Conservation (phyloP, 2,113 vertebrate species). For the Pelmatolapia mariae region DNA sequence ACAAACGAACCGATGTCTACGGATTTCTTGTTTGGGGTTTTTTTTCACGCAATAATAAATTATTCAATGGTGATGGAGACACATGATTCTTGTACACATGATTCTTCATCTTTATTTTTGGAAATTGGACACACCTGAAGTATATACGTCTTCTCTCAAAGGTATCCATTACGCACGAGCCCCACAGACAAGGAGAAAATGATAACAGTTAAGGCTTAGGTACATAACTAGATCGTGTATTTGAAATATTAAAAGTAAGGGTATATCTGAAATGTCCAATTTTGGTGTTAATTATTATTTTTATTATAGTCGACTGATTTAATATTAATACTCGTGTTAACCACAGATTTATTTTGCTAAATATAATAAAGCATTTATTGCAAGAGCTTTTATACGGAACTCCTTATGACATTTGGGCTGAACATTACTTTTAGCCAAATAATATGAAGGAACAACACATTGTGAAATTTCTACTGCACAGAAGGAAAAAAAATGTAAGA, state of each 20-base stretch:
- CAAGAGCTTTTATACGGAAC: background rate
- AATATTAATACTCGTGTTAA: background rate
- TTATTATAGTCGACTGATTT: background rate
- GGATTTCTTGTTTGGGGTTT: background rate
- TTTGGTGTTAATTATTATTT: background rate
- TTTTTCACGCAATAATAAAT: background rate
- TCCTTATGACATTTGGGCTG: background rate
- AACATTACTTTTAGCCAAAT: background rate
- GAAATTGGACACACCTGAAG: constrained; percentile 30
- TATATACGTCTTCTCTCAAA: background rate
- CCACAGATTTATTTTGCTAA: background rate
- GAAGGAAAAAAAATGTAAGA: background rate
- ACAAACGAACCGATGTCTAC: background rate
- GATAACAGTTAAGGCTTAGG: background rate
- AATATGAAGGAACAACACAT: background rate
- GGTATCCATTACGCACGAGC: constrained; percentile 27
- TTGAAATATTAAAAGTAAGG: background rate
- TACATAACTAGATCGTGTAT: background rate
- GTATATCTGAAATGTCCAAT: background rate
- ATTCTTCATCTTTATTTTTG: background rate
- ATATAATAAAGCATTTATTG: background rate
- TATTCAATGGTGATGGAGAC: background rate
- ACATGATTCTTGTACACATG: background rate
- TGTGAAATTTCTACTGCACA: background rate
- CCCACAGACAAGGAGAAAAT: background rate